phyloP scores from a whole-genome alignment of 2,888 invertebrate species.

The Apamea anceps region DNA sequence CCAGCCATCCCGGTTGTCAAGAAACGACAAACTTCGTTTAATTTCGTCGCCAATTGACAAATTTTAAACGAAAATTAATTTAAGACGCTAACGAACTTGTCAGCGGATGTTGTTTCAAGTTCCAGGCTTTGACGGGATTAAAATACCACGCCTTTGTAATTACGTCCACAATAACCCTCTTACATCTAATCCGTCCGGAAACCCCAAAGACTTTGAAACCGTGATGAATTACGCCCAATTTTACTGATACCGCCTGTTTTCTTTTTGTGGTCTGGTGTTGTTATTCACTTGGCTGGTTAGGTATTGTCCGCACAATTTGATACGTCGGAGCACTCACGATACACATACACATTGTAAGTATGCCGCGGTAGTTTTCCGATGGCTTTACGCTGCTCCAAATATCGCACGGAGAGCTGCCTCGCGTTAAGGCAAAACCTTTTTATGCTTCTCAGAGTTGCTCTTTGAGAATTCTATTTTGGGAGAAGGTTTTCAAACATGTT shows the following conservation, averaged over 20 bases:
- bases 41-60: constrained; percentile 82
- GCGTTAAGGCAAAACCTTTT: constrained; percentile 57
- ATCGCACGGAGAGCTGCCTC: constrained; percentile 43
- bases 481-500: constrained; percentile 19
- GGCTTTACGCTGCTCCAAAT: constrained; percentile 54
- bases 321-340: constrained; percentile 38
- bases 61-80: constrained; percentile 84
- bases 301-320: constrained; percentile 65
- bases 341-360: constrained; percentile 37
- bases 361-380: constrained; percentile 53
- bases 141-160: constrained; percentile 78
- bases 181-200: constrained; percentile 68
- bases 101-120: constrained; percentile 78
- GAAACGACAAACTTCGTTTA: constrained; percentile 82
- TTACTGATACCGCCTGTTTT: constrained; percentile 34
- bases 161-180: constrained; percentile 71
- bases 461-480: constrained; percentile 34
- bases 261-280: constrained; percentile 57
- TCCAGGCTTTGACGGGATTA: constrained; percentile 76
- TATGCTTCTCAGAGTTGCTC: constrained; percentile 40
- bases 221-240: constrained; percentile 55
- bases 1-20: constrained; percentile 80
- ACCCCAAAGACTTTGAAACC: constrained; percentile 46
- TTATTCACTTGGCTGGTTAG: constrained; percentile 59
- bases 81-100: constrained; percentile 81